phyloP scores from a whole-genome alignment of 2,888 invertebrate species.

The Cosmia pyralina region DNA sequence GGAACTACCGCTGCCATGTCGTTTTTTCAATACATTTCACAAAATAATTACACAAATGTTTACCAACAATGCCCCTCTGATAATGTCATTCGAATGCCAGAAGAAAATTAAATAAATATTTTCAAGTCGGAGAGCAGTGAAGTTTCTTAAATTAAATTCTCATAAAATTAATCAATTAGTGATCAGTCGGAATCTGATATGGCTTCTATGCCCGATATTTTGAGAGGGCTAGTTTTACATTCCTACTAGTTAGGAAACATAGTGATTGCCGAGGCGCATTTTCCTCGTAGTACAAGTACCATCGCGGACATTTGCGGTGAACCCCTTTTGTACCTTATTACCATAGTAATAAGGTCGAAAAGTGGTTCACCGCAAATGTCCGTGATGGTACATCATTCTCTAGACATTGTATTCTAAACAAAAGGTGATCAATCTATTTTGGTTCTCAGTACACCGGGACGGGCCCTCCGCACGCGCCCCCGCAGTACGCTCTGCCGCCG shows the following conservation, averaged over 20 bases:
- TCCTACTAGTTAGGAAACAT: neutral
- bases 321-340: too few relatives aligned
- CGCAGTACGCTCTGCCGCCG: constrained; percentile 90
- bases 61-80: neutral
- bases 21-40: neutral
- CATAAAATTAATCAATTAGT: neutral
- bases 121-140: neutral
- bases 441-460: constrained; percentile 80
- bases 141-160: neutral
- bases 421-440: neutral
- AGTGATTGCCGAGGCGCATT: too few relatives aligned
- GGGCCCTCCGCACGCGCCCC: constrained; percentile 86
- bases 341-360: too few relatives aligned
- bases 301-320: too few relatives aligned
- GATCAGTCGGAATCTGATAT: neutral
- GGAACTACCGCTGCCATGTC: neutral
- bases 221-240: neutral
- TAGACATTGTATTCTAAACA: neutral
- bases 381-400: neutral
- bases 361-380: too few relatives aligned
- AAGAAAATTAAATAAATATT: neutral
- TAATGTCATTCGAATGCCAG: neutral
- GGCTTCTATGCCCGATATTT: neutral
- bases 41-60: neutral
- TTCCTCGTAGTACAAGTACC: neutral